phyloP scores from a whole-genome alignment of 2,797 vertebrate genomes.

The Echiichthys vipera region DNA sequence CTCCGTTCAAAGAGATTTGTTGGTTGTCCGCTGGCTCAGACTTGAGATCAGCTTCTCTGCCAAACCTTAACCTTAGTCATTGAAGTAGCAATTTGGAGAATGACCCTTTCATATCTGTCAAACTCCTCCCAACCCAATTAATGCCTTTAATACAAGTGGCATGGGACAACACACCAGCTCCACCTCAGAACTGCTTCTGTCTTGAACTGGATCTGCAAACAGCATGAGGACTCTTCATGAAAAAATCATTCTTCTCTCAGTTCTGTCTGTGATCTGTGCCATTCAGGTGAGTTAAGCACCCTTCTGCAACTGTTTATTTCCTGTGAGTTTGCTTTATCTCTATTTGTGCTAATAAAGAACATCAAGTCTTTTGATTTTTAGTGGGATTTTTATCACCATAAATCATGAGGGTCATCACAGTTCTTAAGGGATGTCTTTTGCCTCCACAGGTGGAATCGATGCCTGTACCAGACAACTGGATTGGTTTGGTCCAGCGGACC shows the following conservation, averaged over 20 bases:
- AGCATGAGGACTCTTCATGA: slow-evolving; percentile 68
- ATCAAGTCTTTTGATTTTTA: neutral
- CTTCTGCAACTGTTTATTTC: neutral
- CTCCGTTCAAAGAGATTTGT: neutral
- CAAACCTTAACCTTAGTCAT: slow-evolving; percentile 13
- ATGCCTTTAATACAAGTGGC: slow-evolving; percentile 66
- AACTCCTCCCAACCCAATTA: slow-evolving; percentile 66
- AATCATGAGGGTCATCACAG: neutral
- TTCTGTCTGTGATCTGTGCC: slow-evolving; percentile 69
- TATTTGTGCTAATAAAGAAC: neutral
- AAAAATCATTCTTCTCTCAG: slow-evolving; percentile 54
- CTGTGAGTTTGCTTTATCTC: neutral
- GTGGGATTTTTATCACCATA: neutral
- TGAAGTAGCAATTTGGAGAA: slow-evolving; percentile 28
- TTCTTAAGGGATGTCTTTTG: neutral
- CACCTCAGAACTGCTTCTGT: slow-evolving; percentile 17
- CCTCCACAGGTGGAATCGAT: slow-evolving; percentile 74
- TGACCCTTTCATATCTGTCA: slow-evolving; percentile 11
- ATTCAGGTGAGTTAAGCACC: slow-evolving; percentile 73
- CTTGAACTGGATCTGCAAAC: slow-evolving; percentile 7
- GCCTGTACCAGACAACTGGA: slow-evolving; percentile 71
- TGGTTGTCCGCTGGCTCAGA: slow-evolving; percentile 22
- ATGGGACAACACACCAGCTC: neutral
- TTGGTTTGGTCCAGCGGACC: slow-evolving; percentile 76
- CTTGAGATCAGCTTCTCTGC: slow-evolving; percentile 19